Evolutionary conservation across 2,888 invertebrate species (phyloP).

Genomic region (Philonicus albiceps): DNA sequence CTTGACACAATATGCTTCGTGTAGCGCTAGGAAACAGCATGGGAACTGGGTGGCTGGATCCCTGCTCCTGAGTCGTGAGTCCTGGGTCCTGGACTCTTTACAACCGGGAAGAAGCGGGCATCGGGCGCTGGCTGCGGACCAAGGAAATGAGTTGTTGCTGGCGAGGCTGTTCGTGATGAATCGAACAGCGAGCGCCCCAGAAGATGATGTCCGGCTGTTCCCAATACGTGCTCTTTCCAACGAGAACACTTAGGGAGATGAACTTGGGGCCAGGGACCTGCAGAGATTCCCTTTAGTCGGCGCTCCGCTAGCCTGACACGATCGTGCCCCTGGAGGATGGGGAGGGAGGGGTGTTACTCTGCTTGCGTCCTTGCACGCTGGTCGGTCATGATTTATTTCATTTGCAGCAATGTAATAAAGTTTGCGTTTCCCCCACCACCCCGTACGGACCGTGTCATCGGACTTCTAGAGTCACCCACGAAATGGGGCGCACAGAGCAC

Average conservation of each 20-base stretch:
- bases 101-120: not conserved
- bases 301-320: not conserved
- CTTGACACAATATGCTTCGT: conserved; percentile 32
- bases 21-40: conserved; percentile 9
- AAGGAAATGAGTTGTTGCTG: conserved; percentile 43
- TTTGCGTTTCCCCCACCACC: not conserved
- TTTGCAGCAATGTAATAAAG: conserved; percentile 10
- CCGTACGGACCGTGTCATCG: not conserved
- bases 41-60: not conserved
- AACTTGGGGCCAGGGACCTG: not conserved
- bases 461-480: not conserved
- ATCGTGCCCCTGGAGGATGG: not conserved
- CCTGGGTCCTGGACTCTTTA: not conserved
- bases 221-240: not conserved
- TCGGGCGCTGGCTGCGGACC: conserved; percentile 30
- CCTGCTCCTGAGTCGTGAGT: not conserved
- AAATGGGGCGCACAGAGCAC: not conserved
- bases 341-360: not conserved
- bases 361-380: not conserved
- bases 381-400: conserved; percentile 15
- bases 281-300: not conserved
- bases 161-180: conserved; percentile 16
- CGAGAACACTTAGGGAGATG: conserved; percentile 1
- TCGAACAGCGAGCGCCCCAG: not conserved
- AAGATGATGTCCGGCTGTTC: not conserved